Evolutionary conservation across 2,797 vertebrate genomes (phyloP).

Genomic region (Huso huso): DNA sequence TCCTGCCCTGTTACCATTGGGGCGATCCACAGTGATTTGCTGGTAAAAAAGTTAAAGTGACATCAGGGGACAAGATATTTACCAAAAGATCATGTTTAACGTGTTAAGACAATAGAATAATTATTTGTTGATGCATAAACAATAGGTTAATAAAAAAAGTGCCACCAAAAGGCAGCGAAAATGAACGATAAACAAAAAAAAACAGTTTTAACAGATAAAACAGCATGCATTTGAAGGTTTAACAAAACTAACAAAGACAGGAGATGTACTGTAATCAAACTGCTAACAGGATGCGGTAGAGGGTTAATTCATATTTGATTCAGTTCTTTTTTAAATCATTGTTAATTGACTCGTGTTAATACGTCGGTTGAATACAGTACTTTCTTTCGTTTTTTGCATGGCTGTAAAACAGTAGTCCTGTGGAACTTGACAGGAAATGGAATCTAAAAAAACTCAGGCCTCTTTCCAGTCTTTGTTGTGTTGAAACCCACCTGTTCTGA

Average conservation of each 20-base stretch:
- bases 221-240: slow-evolving; percentile 18
- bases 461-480: slow-evolving; percentile 20
- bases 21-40: slow-evolving; percentile 38
- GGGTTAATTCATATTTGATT: slow-evolving; percentile 21
- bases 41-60: slow-evolving; percentile 38
- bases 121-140: not conserved
- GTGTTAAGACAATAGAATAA: not conserved
- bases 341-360: slow-evolving; percentile 7
- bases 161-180: not conserved
- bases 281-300: slow-evolving; percentile 32
- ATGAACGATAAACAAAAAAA: not conserved
- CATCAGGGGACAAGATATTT: slow-evolving; percentile 21
- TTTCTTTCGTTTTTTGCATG: slow-evolving; percentile 1
- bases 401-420: slow-evolving; percentile 1
- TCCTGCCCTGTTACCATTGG: slow-evolving; percentile 38
- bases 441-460: slow-evolving; percentile 8
- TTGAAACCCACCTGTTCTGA: slow-evolving; percentile 68
- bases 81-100: slow-evolving; percentile 16
- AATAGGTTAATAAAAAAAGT: slow-evolving; percentile 12
- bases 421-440: slow-evolving; percentile 2
- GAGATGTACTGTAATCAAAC: slow-evolving; percentile 8
- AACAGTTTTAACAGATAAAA: slow-evolving; percentile 7
- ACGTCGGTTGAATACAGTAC: not conserved
- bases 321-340: slow-evolving; percentile 17
- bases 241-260: not conserved